Evolutionary conservation across 2,113 vertebrate genomes (phyloP), one percentile per base, ranked within the genome.

Genomic region (Ailuropoda melanoleuca): DNA sequence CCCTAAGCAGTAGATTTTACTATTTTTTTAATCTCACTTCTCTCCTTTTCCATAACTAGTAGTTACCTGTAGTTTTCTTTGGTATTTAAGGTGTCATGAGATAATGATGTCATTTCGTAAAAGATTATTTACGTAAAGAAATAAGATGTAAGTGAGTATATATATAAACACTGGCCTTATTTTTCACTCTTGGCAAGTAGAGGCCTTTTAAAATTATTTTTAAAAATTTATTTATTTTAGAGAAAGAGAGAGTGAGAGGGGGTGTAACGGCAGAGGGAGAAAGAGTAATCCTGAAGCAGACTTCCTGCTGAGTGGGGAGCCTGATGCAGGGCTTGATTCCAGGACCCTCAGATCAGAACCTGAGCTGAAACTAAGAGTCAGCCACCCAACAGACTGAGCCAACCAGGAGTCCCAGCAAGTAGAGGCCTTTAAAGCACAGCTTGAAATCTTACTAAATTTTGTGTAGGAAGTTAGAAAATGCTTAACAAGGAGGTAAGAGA

Each of bases 401-500:
- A 68, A 8, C 8, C 66, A n/a, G 66, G 34, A 8, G 14, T 18
- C 66, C n/a, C 34, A n/a, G 15, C 34, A n/a, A n/a, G 34, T 68
- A 68, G 34, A 98, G 90, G 95, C 62, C 91, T 98, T 95, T 97
- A 98, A 98, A 98, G 96, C 37, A 48, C 97, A 98, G 98, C 97
- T 98, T 95, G 95, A 91, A 97, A 97, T 17, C 95, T 98, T 97
- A 96, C 97, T 98, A 98, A 97, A 98, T 97, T 98, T 98, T 97
- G 90, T 98, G 95, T 97, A 96, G 91, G n/a, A 94, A 98, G 92
- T 98, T 98, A 98, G 92, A 24, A 90, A 80, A 88, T 58, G 7
- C 26, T 97, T 97, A 75, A 50, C 75, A 89, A 86, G 62, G 6
- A 68, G 37, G 1, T 74, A 46, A 68, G 23, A 56, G 5, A 87